A percentile compares a stretch with the other conserved stretches of the same genome.
Conservation (phyloP, 2,113 vertebrate species). For the Elephantulus edwardii region DNA sequence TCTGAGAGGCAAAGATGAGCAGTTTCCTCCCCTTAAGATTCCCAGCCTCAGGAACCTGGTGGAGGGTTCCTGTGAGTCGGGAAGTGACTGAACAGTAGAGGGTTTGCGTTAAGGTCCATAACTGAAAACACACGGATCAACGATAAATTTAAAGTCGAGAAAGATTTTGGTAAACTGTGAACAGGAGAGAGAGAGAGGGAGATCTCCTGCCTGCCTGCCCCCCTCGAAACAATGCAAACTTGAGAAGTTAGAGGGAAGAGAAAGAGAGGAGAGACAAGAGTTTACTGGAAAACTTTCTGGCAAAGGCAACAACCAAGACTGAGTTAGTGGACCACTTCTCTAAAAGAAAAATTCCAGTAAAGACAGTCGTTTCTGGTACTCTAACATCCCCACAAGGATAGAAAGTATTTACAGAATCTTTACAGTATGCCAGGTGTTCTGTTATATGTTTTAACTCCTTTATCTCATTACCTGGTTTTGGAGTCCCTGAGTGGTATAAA, state of each 20-base stretch:
- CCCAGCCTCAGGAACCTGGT: no score
- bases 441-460: not conserved
- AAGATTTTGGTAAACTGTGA: slow-evolving; percentile 56
- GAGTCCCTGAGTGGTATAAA: not conserved
- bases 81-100: no score
- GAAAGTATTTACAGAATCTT: not conserved
- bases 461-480: not conserved
- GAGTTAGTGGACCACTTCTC: not conserved
- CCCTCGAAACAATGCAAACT: not conserved
- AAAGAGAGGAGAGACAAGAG: not conserved
- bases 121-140: not conserved
- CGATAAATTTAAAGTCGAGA: not conserved
- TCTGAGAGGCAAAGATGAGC: no score
- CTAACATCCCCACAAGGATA: not conserved
- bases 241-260: not conserved
- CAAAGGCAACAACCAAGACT: no score
- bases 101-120: no score
- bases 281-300: not conserved
- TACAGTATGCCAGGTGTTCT: not conserved
- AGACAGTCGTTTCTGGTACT: not conserved
- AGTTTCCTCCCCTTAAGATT: no score
- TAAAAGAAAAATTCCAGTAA: not conserved
- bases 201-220: no score
- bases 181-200: no score
- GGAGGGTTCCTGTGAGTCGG: no score